These are phyloP conservation scores for Alligator mississippiensis DNA, from an alignment of 2,113 vertebrate genomes.

Conservation along the genomic window DNA sequence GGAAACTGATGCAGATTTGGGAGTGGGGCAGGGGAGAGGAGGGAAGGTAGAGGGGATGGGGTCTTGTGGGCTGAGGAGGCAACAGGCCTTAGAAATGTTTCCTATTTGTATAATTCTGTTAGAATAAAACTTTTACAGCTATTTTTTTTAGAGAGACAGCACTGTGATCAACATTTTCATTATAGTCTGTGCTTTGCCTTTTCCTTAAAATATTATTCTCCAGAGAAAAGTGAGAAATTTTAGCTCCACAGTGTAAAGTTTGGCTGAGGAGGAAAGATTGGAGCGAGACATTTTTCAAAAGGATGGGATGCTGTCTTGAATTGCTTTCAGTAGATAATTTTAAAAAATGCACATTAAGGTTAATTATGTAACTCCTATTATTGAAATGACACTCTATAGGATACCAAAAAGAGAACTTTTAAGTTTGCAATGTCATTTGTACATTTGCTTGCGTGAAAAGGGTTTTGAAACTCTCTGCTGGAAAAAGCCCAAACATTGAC, in stretches of 20 bases:
- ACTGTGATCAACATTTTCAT: not conserved
- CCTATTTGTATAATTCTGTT: too few relatives aligned
- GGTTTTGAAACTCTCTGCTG: too few relatives aligned
- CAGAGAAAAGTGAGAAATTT: not conserved
- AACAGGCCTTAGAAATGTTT: not conserved
- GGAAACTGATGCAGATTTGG: not conserved
- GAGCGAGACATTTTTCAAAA: not conserved
- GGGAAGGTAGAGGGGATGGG: too few relatives aligned
- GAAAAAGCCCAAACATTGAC: too few relatives aligned
- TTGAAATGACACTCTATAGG: not conserved
- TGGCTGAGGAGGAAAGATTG: not conserved
- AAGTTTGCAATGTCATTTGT: too few relatives aligned
- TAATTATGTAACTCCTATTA: not conserved
- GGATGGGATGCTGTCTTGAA: not conserved
- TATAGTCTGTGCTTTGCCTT: not conserved
- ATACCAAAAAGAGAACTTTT: not conserved
- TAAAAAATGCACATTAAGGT: not conserved
- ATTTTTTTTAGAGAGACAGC: not conserved
- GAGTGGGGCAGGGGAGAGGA: too few relatives aligned
- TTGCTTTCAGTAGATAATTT: not conserved
- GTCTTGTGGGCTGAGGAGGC: not conserved
- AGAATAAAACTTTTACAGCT: not conserved
- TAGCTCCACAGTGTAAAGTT: rapidly evolving
- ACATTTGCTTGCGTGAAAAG: too few relatives aligned
- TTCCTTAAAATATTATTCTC: not conserved